Conservation (phyloP, 2,888 invertebrate genomes). For the Cordilura impudica region DNA sequence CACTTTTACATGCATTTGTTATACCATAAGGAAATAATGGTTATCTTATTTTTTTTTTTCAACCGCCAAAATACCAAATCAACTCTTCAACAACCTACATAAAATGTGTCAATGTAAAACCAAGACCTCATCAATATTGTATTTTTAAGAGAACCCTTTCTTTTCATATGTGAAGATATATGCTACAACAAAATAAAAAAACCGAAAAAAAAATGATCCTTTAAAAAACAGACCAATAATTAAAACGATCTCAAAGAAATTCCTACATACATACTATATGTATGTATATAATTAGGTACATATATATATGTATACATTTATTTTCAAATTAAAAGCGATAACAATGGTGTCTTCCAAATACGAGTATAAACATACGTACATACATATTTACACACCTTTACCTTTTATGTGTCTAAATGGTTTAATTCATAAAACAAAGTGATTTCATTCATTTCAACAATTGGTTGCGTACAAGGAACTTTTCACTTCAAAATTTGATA, state of each 20-base stretch:
- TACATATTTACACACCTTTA: no score
- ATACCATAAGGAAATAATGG: constrained; percentile 39
- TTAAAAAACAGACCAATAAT: constrained; percentile 43
- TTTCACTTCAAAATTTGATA: constrained; percentile 70
- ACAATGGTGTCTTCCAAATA: constrained; percentile 32
- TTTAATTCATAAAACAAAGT: no score
- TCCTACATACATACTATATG: no score
- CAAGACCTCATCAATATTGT: constrained; percentile 63
- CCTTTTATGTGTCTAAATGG: no score
- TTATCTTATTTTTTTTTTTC: constrained; percentile 21
- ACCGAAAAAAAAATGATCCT: constrained; percentile 33
- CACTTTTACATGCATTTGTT: constrained; percentile 14
- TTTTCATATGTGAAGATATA: not conserved
- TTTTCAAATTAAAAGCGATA: constrained; percentile 44
- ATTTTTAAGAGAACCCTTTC: constrained; percentile 50
- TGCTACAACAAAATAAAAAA: constrained; percentile 19
- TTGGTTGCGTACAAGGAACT: constrained; percentile 71
- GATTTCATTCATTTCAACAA: constrained; percentile 66
- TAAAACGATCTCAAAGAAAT: constrained; percentile 32
- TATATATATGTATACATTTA: constrained; percentile 8
- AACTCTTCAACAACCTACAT: constrained; percentile 61
- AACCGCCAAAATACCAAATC: constrained; percentile 38
- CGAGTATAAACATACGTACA: no score
- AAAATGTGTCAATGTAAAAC: constrained; percentile 57
- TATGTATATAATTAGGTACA: no score